Conservation (phyloP, 2,888 invertebrate species). For the Hirtodrosophila histrioides region DNA sequence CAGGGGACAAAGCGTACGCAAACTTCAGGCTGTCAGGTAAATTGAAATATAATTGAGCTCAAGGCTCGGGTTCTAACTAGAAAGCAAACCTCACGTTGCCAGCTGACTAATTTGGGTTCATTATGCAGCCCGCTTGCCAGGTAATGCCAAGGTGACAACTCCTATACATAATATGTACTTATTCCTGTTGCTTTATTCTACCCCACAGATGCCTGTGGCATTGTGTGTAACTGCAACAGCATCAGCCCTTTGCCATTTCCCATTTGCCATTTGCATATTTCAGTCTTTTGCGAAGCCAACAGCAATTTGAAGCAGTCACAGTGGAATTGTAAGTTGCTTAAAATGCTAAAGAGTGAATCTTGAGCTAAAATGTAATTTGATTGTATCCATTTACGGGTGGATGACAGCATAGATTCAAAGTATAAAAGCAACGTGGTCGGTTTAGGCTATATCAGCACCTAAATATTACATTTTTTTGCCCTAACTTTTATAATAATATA, state of each 20-base stretch:
- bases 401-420: no score
- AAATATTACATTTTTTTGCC: no score
- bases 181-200: conserved; percentile 4
- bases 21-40: conserved; percentile 47
- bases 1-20: neutral
- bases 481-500: no score
- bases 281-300: conserved; percentile 18
- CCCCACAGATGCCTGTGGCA: conserved; percentile 15
- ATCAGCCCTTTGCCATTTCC: conserved; percentile 14
- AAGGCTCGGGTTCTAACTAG: conserved; percentile 1
- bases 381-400: neutral
- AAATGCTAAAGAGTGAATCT: neutral
- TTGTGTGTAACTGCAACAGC: conserved; percentile 12
- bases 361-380: neutral
- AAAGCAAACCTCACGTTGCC: conserved; percentile 24
- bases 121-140: conserved; percentile 49
- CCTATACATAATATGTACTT: conserved; percentile 65
- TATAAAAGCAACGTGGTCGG: no score
- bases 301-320: conserved; percentile 33
- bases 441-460: no score
- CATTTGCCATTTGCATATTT: conserved; percentile 59
- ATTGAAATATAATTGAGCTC: conserved; percentile 76
- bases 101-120: conserved; percentile 71
- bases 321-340: conserved; percentile 15
- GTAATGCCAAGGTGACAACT: conserved; percentile 68